Percentiles rank a stretch among this genome's conserved stretches.
Conservation (phyloP, 1,140 invertebrate genomes). For the Drosophila busckii region DNA sequence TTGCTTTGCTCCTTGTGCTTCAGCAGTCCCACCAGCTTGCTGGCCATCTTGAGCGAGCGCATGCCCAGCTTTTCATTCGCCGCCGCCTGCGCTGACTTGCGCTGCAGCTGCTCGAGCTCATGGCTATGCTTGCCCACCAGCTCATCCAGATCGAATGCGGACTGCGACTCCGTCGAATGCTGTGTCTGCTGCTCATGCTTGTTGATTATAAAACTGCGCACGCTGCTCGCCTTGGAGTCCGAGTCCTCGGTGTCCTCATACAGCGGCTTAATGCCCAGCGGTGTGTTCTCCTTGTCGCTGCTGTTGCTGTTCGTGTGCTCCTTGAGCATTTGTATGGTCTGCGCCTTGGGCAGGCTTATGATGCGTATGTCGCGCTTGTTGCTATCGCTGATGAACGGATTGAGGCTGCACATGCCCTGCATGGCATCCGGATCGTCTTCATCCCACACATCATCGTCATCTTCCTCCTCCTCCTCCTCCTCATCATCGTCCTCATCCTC, state of each 20-base stretch:
- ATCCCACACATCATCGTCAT: constrained; percentile 39
- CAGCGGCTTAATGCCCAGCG: constrained; percentile 53
- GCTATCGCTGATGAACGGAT: constrained; percentile 47
- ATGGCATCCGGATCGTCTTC: constrained; percentile 39
- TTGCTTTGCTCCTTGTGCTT: constrained; percentile 31
- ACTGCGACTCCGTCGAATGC: constrained; percentile 42
- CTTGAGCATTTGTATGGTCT: constrained; percentile 55
- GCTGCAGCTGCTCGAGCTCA: constrained; percentile 75
- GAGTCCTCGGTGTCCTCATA: constrained; percentile 79
- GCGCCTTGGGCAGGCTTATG: constrained; percentile 50
- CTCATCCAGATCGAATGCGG: constrained; percentile 62
- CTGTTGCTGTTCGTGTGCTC: constrained; percentile 17
- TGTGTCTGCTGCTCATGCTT: constrained; percentile 70
- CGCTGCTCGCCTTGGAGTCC: constrained; percentile 81
- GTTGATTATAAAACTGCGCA: constrained; percentile 68
- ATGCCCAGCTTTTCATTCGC: constrained; percentile 33
- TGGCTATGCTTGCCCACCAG: constrained; percentile 54
- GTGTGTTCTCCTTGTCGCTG: constrained; percentile 6
- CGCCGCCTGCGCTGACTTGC: constrained; percentile 30
- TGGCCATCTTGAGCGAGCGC: constrained; percentile 50
- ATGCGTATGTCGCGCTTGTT: constrained; percentile 48
- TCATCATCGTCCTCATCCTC: constrained; percentile 29
- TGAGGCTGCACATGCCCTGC: constrained; percentile 53
- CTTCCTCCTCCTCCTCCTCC: constrained; percentile 23
- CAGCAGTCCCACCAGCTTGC: constrained; percentile 51